Evolutionary conservation across 1,140 invertebrate species (phyloP), one percentile per base, ranked within the genome.

Genomic region (Helicoverpa armigera): DNA sequence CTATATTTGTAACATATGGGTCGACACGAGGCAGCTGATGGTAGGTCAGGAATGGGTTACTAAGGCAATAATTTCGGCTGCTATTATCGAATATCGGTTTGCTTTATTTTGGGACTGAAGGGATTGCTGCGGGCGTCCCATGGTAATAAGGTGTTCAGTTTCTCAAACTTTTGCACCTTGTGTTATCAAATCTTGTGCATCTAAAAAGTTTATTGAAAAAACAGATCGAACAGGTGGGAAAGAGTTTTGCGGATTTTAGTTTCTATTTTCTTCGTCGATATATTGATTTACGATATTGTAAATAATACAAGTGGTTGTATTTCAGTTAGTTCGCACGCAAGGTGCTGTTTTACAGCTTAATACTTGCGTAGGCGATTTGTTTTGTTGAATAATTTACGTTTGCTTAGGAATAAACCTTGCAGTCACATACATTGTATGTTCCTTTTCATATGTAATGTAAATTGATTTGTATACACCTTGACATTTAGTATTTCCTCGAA

Each of bases 81-180:
- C 85, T 88, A 90, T 92, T 92, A 92, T 89, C 83, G 79, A 81
- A 89, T 88, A 90, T 88, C 82, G 85, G 90, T 93, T 94, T 92
- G 83, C 87, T 94, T 92, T 93, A 82, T 92, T 94, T 87, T 86
- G 56, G 85, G 77, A 76, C 73, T 31, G 80, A 83, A 86, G 79
- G 73, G 77, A 86, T 85, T 80, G 87, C 89, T 86, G 77, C 81
- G 75, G 88, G 88, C 87, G 60, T 83, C 54, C 79, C 65, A 88
- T 89, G 81, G 72, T 93, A 92, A 89, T 92, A 91, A 88, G 87
- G 83, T 86, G 85, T 91, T 91, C 84, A 83, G 81, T 88, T 88
- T 87, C 83, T 87, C 86, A 84, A 83, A 85, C 78, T 88, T 91
- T 91, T 92, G 88, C 91, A 92, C 91, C 92, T 92, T 94, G 91